Evolutionary conservation across 2,113 vertebrate species (phyloP), one percentile per base, ranked within the genome.

Genomic region (Chelonoidis abingdonii): DNA sequence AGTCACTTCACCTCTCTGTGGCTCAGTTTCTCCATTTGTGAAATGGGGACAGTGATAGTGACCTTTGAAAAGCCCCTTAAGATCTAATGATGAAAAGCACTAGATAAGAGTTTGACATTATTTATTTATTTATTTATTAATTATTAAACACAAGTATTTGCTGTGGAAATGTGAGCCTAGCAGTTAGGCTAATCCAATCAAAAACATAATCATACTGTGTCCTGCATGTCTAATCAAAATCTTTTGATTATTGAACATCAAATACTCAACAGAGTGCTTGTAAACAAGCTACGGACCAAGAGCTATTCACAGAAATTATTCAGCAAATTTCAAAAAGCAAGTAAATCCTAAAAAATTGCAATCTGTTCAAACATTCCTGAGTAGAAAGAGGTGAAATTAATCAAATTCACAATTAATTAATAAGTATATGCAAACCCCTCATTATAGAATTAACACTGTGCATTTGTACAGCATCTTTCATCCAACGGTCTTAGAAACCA

Each of bases 291-390:
- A 16, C n/a, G 47, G 1, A 47, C 35, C n/a, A 6, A 91, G 29
- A 95, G 85, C 44, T n/a, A 89, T n/a, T 17, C 76, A 87, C 92
- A 53, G 25, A 93, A 94, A 53, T 31, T 94, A 83, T 12, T 9
- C 29, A 53, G 44, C 50, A 85, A 95, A 81, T 87, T 83, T 89
- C 57, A 75, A 87, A 86, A 49, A 59, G 84, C 14, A 80, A 79
- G 52, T 19, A 21, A 1, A 2, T 27, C 79, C 12, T 47, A 90
- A 25, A 65, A 79, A 75, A 38, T 52, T 87, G 22, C 14, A 29
- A 7, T 10, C 41, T 52, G 14, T 19, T 44, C 52, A 87, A 92
- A 75, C 27, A 1, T 81, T 87, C n/a, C 49, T 50, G 38, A 59
- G 86, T 5, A 91, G 27, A 80, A 5, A 5, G 72, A 57, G 16